These are phyloP conservation scores for Enteromius fasciolatus DNA, from an alignment of 2,797 vertebrate genomes.

Conservation along the genomic window DNA sequence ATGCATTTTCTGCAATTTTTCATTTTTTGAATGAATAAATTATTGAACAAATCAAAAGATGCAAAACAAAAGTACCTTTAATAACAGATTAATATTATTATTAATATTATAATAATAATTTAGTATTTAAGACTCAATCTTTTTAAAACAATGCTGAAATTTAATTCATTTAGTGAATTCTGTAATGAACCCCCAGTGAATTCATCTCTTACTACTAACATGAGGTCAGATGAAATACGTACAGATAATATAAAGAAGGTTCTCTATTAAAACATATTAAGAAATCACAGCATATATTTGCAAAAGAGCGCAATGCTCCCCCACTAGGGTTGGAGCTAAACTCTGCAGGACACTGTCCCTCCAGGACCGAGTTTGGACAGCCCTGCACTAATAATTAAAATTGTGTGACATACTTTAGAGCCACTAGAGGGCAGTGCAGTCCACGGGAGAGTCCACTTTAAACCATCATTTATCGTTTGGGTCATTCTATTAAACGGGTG, in stretches of 20 bases:
- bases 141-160: neutral
- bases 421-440: conserved; percentile 43
- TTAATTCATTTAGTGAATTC: neutral
- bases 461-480: neutral
- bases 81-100: neutral
- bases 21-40: neutral
- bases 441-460: neutral
- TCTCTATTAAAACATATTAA: neutral
- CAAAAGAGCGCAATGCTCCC: neutral
- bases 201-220: neutral
- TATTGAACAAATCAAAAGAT: neutral
- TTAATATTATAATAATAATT: neutral
- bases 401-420: neutral
- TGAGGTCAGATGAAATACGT: neutral
- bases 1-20: neutral
- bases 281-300: neutral
- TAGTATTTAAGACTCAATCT: neutral
- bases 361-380: no score
- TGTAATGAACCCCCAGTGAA: neutral
- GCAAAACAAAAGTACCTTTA: neutral
- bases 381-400: neutral
- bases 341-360: no score
- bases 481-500: neutral
- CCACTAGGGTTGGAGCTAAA: neutral
- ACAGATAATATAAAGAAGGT: neutral